Evolutionary conservation across 1,140 invertebrate genomes (phyloP).

Genomic region (Dendrolimus punctatus): DNA sequence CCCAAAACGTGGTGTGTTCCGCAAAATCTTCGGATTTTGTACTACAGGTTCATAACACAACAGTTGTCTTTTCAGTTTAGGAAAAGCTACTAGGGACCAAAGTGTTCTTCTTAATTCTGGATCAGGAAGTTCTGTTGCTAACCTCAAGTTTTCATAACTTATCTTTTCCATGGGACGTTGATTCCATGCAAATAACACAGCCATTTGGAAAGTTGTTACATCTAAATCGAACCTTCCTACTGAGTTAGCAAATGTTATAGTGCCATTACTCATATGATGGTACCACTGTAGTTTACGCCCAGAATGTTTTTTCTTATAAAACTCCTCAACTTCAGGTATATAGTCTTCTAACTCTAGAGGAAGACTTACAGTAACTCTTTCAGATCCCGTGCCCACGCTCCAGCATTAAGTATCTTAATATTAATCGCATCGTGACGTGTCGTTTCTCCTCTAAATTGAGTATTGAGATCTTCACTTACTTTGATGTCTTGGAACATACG

Average conservation of each 20-base stretch:
- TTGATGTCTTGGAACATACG: conserved; percentile 99
- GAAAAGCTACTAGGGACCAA: conserved; percentile 97
- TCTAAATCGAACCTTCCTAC: conserved; percentile 97
- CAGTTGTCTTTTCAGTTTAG: conserved; percentile 95
- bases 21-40: conserved; percentile 94
- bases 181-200: conserved; percentile 99
- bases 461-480: conserved; percentile 98
- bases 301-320: conserved; percentile 96
- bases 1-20: conserved; percentile 94
- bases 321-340: conserved; percentile 97
- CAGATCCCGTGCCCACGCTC: conserved; percentile 97
- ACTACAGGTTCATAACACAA: conserved; percentile 85
- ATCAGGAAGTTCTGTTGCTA: conserved; percentile 98
- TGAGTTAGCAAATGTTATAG: conserved; percentile 95
- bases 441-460: conserved; percentile 86
- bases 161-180: conserved; percentile 93
- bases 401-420: conserved; percentile 97
- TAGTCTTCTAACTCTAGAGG: conserved; percentile 98
- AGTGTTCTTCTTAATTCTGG: conserved; percentile 95
- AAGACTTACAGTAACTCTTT: conserved; percentile 95
- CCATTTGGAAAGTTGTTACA: conserved; percentile 99
- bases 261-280: conserved; percentile 99
- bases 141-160: conserved; percentile 93
- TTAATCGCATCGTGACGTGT: conserved; percentile 83
- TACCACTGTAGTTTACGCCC: conserved; percentile 99